phyloP scores from a whole-genome alignment of 2,888 invertebrate genomes.

The Yponomeuta sedellus region DNA sequence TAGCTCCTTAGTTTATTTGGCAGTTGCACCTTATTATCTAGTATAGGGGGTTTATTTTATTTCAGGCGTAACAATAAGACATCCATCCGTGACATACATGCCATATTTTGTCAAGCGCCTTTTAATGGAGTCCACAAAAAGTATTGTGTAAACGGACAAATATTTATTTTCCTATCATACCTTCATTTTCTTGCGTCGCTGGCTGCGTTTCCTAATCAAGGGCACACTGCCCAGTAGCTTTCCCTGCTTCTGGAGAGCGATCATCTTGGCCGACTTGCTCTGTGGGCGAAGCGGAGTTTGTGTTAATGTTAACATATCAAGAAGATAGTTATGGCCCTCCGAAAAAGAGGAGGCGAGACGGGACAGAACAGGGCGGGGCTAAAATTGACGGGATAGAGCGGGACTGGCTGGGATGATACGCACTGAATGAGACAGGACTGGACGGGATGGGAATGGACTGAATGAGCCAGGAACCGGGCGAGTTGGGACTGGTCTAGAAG shows the following conservation, averaged over 20 bases:
- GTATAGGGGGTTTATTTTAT: no score
- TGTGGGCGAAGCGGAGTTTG: constrained; percentile 27
- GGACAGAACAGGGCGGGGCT: no score
- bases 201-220: constrained; percentile 51
- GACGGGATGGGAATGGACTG: background rate
- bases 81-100: no score
- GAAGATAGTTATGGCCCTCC: no score
- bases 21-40: no score
- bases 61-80: no score
- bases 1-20: no score
- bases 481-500: background rate
- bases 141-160: background rate
- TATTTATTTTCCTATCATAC: constrained; percentile 17
- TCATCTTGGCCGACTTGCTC: constrained; percentile 65
- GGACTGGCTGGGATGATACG: background rate
- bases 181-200: constrained; percentile 53
- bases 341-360: no score
- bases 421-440: background rate
- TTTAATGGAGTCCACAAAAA: no score
- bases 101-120: no score
- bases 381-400: no score
- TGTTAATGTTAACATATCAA: background rate
- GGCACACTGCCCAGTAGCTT: constrained; percentile 59
- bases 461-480: background rate
- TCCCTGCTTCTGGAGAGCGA: constrained; percentile 61